Conservation (phyloP, 1,140 invertebrate genomes). For the Adoxophyes honmai region DNA sequence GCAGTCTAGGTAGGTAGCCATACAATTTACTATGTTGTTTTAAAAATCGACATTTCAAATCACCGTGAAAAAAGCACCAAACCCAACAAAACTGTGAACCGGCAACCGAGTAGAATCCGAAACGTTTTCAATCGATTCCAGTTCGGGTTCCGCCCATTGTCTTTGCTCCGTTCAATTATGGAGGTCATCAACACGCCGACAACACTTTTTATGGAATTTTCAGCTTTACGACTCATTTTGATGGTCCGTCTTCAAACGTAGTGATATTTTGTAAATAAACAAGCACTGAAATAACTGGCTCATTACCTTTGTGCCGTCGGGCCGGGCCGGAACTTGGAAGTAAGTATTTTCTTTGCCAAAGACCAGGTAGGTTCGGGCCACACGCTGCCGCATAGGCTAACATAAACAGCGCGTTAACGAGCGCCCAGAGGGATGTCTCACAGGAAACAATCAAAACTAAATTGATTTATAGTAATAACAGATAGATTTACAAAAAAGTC, state of each 20-base stretch:
- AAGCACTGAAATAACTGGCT: slow-evolving; percentile 71
- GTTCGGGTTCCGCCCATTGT: slow-evolving; percentile 65
- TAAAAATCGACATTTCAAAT: too few relatives aligned
- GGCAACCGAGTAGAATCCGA: slow-evolving; percentile 5
- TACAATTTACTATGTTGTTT: too few relatives aligned
- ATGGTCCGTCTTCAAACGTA: slow-evolving; percentile 76
- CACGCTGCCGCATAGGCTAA: slow-evolving; percentile 1
- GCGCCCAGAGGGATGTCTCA: not conserved
- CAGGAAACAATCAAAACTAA: not conserved
- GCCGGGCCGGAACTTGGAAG: slow-evolving; percentile 47
- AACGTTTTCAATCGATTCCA: slow-evolving; percentile 44
- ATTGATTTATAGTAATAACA: not conserved
- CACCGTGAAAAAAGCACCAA: too few relatives aligned
- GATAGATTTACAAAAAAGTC: too few relatives aligned
- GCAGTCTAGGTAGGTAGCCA: too few relatives aligned
- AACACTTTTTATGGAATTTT: slow-evolving; percentile 74
- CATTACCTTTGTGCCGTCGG: slow-evolving; percentile 74
- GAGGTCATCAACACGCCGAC: slow-evolving; percentile 69
- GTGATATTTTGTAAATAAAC: slow-evolving; percentile 77
- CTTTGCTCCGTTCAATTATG: slow-evolving; percentile 71
- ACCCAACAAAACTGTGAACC: not conserved
- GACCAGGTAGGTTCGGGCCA: slow-evolving; percentile 10
- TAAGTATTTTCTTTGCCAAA: not conserved
- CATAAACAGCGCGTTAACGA: not conserved
- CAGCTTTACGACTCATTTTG: slow-evolving; percentile 73